phyloP scores from a whole-genome alignment of 1,140 invertebrate genomes.

The Caerostris extrusa region DNA sequence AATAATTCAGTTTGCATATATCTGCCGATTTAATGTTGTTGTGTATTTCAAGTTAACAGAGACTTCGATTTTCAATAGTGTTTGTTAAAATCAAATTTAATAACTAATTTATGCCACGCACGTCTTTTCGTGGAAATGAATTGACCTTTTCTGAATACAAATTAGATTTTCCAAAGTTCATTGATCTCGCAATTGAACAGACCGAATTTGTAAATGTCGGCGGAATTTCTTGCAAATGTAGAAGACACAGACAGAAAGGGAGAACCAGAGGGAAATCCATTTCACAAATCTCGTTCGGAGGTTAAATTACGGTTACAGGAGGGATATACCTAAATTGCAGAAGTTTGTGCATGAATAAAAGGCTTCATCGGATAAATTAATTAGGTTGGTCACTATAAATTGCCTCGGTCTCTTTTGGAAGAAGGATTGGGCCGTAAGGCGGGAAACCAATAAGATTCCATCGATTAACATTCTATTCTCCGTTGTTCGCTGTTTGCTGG shows the following conservation, averaged over 20 bases:
- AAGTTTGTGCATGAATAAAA: constrained; percentile 49
- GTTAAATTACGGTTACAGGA: constrained; percentile 1
- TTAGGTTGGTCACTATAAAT: constrained; percentile 40
- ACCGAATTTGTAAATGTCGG: background rate
- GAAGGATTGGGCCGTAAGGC: constrained; percentile 4
- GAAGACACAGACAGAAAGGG: background rate
- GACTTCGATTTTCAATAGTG: background rate
- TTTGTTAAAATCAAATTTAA: background rate
- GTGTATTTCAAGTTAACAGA: background rate
- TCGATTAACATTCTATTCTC: constrained; percentile 58
- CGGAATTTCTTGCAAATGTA: background rate
- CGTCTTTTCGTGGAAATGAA: background rate
- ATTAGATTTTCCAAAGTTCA: background rate
- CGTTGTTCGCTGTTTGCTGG: constrained; percentile 30
- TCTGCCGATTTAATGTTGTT: background rate
- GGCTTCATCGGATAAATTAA: constrained; percentile 48
- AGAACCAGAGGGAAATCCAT: background rate
- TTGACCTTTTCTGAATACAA: background rate
- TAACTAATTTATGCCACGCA: background rate
- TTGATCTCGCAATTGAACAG: background rate
- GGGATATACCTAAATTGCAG: background rate
- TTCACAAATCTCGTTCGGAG: background rate
- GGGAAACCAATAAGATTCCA: constrained; percentile 48
- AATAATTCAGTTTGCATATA: background rate
- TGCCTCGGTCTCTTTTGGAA: constrained; percentile 26